A percentile compares a stretch with the other conserved stretches of the same genome.
Evolutionary conservation across 2,113 vertebrate genomes (phyloP).

Genomic region (Rhinopomastus cyanomelas): DNA sequence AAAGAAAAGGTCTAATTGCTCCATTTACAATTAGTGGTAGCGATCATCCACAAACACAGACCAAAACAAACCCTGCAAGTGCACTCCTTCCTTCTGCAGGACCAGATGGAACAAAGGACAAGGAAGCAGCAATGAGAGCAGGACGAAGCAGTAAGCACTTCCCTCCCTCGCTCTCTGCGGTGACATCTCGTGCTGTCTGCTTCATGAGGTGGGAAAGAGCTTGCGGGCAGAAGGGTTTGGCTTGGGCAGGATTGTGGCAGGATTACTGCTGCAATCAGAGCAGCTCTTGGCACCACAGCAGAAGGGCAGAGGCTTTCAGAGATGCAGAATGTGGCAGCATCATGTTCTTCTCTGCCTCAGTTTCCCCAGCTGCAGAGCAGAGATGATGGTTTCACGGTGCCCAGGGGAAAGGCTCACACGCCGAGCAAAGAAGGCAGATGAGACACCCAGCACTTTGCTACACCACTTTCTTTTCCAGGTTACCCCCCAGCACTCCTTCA

Average conservation of each 20-base stretch:
- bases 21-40: slow-evolving; percentile 31
- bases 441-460: not conserved
- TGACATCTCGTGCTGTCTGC: not conserved
- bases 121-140: not conserved
- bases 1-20: slow-evolving; percentile 41
- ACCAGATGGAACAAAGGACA: not conserved
- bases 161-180: fast-evolving
- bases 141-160: not conserved
- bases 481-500: not conserved
- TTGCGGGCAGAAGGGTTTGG: not conserved
- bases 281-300: not conserved
- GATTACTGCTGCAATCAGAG: fast-evolving
- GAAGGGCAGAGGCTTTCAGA: not conserved
- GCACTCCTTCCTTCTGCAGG: not conserved
- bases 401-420: not conserved
- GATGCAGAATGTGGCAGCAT: not conserved
- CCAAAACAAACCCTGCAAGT: not conserved
- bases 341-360: not conserved
- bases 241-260: not conserved
- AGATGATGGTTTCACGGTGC: not conserved
- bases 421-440: not conserved
- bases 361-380: not conserved
- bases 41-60: not conserved
- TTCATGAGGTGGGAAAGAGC: not conserved
- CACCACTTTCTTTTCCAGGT: not conserved